Base-by-base conservation (phyloP, 2,797 vertebrate species). In the Tenualosa ilisha region DNA sequence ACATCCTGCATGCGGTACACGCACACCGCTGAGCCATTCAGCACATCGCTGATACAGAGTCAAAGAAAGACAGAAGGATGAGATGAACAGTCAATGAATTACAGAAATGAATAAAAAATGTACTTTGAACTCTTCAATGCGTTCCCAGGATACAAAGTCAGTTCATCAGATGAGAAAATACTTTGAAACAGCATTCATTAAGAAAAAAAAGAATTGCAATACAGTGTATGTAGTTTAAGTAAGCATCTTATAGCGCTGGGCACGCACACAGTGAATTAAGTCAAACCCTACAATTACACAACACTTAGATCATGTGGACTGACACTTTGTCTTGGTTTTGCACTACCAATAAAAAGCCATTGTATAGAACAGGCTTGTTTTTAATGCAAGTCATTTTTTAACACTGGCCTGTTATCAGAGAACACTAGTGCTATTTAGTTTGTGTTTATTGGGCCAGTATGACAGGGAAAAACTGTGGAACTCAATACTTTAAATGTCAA, bases 1-100 rank as follows among this genome's bases (percentile, higher is more conserved):
- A 96, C 91, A 51, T 96, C 95, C 84, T 96, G 95, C 96, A 96
- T 96, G 63, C 93, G 93, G 89, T 96, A 96, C 87, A 95, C 94
- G 3, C 96, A 96, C 63, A 96, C 95, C 0, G 96, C 96, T 0
- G 96, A 96, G 65, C 96, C 96, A 2, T 96, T 96, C 88, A 96
- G 91, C 85, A 96, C 94, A 84, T 96, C 94, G 84, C 96, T 96
- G 91, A 9, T 82, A 83, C 37, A 46, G 37, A 22, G 40, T 46
- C 2, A 46, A 17, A 79, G 31, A 40, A 15, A 72, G 9, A 72
- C 11, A 37, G 63, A 26, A 65, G 43, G 12, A 46, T 31, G n/a
- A 15, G 40, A 83, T 40, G 49, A 22, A 11, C 20, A 26, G 17
- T 6, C 3, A 22, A 20, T 43, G 37, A 17, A 56, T 22, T 22